phyloP scores from a whole-genome alignment of 2,888 invertebrate species.

The Tricholauxania praeusta region DNA sequence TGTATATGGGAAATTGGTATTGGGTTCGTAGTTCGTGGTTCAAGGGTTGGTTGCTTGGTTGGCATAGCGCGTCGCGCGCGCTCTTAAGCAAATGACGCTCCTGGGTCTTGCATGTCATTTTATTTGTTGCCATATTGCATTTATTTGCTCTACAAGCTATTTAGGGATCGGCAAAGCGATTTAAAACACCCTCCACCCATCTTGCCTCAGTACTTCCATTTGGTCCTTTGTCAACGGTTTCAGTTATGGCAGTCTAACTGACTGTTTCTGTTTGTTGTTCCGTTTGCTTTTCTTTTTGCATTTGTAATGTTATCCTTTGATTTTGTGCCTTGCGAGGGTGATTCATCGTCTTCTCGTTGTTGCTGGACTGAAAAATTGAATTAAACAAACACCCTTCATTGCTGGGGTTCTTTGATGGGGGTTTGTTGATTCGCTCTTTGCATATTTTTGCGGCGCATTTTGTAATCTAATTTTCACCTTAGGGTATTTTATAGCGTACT shows the following conservation, averaged over 20 bases:
- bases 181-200: neutral
- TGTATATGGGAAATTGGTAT: neutral
- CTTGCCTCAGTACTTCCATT: too few species aligned
- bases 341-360: neutral
- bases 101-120: constrained; percentile 33
- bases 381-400: constrained; percentile 29
- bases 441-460: constrained; percentile 12
- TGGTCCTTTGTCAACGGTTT: constrained; percentile 11
- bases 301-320: constrained; percentile 17
- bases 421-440: neutral
- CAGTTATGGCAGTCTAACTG: constrained; percentile 9
- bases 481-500: constrained; percentile 3
- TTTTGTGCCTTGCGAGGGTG: neutral
- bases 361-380: constrained; percentile 25
- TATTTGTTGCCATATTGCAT: constrained; percentile 37
- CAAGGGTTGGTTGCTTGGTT: neutral
- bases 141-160: constrained; percentile 37
- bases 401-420: neutral
- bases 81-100: constrained; percentile 33
- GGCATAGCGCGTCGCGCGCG: neutral
- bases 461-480: constrained; percentile 40
- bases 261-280: neutral
- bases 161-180: constrained; percentile 27
- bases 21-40: too few species aligned
- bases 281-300: neutral